These are phyloP conservation scores for Hozukius guyotensis DNA, from an alignment of 2,797 vertebrate species.

Conservation along the genomic window DNA sequence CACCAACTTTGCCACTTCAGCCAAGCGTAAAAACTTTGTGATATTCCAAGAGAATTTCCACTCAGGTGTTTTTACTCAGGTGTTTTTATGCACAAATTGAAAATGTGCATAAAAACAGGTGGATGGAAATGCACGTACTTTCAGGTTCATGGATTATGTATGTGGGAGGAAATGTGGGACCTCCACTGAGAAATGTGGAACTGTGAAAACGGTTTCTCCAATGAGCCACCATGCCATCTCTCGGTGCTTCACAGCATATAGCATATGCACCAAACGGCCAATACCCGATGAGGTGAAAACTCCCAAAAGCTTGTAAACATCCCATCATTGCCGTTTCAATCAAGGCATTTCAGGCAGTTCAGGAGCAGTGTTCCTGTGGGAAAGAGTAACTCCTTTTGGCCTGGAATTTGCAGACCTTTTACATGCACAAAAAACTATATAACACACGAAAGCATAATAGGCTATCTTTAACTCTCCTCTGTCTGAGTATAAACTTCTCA, in stretches of 20 bases:
- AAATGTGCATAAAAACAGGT: not conserved
- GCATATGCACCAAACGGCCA: not conserved
- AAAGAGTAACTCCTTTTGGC: not conserved
- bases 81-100: not conserved
- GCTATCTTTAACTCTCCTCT: not conserved
- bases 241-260: not conserved
- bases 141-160: not conserved
- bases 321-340: not conserved
- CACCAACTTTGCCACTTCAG: not conserved
- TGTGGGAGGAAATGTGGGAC: not conserved
- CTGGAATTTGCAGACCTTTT: not conserved
- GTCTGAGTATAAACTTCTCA: not conserved
- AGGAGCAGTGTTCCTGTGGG: not conserved
- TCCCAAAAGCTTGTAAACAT: not conserved
- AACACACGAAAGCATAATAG: rapidly evolving
- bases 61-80: not conserved
- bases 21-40: not conserved
- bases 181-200: not conserved
- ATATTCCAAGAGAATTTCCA: not conserved
- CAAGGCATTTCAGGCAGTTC: not conserved
- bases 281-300: not conserved
- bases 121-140: not conserved
- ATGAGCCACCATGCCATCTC: not conserved
- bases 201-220: not conserved
- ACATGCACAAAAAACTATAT: not conserved